phyloP scores from a whole-genome alignment of 2,888 invertebrate genomes.

The Nephrotoma guestfalica region DNA sequence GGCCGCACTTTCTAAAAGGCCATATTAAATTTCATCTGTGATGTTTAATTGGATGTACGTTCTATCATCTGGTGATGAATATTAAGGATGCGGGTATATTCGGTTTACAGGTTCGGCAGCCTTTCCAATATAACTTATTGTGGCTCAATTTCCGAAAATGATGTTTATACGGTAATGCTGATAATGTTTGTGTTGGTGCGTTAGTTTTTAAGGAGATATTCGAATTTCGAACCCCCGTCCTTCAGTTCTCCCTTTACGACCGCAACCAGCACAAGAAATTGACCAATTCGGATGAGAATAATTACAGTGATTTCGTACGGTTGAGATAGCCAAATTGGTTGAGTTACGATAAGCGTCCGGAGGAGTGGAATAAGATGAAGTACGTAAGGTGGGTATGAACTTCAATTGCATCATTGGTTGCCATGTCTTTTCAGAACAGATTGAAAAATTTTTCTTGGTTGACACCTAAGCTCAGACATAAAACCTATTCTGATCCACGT shows the following conservation, averaged over 20 bases:
- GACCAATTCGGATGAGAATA: background rate
- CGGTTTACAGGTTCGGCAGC: background rate
- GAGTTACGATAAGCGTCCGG: too few relatives aligned
- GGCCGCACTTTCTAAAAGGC: too few relatives aligned
- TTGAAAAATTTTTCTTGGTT: too few relatives aligned
- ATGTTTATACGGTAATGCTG: background rate
- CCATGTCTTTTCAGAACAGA: too few relatives aligned
- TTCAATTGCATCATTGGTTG: too few relatives aligned
- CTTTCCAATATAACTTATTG: background rate
- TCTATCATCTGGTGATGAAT: background rate
- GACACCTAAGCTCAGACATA: background rate
- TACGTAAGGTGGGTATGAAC: too few relatives aligned
- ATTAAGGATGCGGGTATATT: background rate
- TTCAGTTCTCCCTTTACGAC: background rate
- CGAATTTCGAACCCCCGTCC: background rate
- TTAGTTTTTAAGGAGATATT: background rate
- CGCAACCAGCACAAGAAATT: background rate
- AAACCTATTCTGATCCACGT: background rate
- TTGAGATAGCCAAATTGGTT: too few relatives aligned
- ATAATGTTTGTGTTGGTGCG: background rate
- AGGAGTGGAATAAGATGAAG: too few relatives aligned
- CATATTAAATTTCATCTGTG: too few relatives aligned
- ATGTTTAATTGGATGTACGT: too few relatives aligned
- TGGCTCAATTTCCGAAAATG: background rate
- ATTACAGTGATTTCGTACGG: too few relatives aligned